Evolutionary conservation across 1,140 invertebrate species (phyloP).

Genomic region (Cydia splendana): DNA sequence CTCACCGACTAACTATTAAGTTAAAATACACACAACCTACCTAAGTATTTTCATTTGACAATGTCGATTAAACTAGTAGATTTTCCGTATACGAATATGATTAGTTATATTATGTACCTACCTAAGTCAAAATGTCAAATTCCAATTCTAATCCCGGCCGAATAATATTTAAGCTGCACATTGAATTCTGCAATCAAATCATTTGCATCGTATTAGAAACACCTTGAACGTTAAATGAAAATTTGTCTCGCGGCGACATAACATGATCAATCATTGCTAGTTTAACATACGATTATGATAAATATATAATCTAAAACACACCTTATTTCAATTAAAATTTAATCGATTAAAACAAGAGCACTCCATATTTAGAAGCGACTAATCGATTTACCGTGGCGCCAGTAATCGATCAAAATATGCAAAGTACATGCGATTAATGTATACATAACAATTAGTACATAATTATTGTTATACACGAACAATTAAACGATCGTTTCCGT

Average conservation of each 20-base stretch:
- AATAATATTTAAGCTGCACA: background rate
- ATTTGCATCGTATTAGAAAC: background rate
- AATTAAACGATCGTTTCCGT: background rate
- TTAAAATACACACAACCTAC: no score
- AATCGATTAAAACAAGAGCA: conserved; percentile 20
- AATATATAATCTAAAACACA: background rate
- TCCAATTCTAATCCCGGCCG: background rate
- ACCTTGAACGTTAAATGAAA: background rate
- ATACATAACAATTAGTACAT: conserved; percentile 3
- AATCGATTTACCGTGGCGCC: conserved; percentile 3
- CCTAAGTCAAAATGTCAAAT: background rate
- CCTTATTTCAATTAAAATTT: conserved; percentile 25
- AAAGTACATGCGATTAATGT: background rate
- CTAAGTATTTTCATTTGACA: no score
- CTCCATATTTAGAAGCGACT: conserved; percentile 1
- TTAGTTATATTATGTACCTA: background rate
- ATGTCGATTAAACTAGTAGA: no score
- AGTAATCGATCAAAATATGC: conserved; percentile 12
- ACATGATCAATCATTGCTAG: conserved; percentile 11
- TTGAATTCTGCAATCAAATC: background rate
- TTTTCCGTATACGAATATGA: no score
- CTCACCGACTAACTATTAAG: no score
- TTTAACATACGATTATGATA: conserved; percentile 4
- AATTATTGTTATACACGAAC: conserved; percentile 11
- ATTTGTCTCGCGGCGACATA: background rate